A percentile compares a stretch with the other conserved stretches of the same genome.
phyloP scores from a whole-genome alignment of 2,888 invertebrate species.

The Unio delphinus region DNA sequence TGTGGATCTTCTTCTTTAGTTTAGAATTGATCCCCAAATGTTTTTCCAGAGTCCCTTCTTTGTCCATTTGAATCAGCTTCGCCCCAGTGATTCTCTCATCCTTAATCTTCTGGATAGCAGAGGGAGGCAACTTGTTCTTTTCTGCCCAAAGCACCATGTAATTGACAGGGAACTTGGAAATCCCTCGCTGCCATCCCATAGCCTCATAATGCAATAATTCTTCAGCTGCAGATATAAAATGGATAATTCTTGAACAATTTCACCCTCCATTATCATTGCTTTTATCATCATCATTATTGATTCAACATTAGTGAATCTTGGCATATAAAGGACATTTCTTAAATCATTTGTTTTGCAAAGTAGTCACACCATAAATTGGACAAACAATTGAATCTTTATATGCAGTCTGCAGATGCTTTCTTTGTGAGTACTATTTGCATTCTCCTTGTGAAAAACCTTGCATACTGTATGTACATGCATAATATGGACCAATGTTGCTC shows the following conservation, averaged over 20 bases:
- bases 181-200: slow-evolving; percentile 27
- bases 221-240: slow-evolving; percentile 8
- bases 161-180: slow-evolving; percentile 23
- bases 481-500: too few species aligned
- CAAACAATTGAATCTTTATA: too few species aligned
- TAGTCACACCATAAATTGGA: too few species aligned
- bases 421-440: too few species aligned
- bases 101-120: slow-evolving; percentile 22
- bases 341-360: too few species aligned
- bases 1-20: slow-evolving; percentile 16
- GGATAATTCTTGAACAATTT: neutral
- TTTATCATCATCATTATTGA: too few species aligned
- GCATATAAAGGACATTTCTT: too few species aligned
- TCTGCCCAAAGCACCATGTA: slow-evolving; percentile 39
- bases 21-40: slow-evolving; percentile 17
- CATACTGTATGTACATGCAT: too few species aligned
- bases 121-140: slow-evolving; percentile 25
- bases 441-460: too few species aligned
- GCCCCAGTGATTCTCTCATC: slow-evolving; percentile 24
- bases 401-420: too few species aligned
- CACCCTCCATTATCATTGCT: neutral
- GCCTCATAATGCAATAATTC: slow-evolving; percentile 33
- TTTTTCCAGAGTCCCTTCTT: slow-evolving; percentile 8
- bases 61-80: slow-evolving; percentile 17
- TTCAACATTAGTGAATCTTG: too few species aligned